Base-by-base conservation (phyloP, 2,888 invertebrate genomes). In the Oscheius sp. region DNA sequence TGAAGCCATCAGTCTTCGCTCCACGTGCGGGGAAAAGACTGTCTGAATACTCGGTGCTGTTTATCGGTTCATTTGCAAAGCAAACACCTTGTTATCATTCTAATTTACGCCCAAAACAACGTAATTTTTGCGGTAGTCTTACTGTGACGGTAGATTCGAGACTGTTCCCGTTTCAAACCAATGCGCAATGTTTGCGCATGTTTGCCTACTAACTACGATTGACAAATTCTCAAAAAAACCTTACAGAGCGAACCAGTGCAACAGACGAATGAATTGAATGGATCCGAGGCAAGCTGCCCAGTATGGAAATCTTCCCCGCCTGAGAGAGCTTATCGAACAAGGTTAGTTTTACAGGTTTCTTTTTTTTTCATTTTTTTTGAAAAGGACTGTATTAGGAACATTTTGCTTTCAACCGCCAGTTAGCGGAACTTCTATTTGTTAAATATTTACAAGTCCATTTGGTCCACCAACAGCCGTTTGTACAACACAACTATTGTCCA, bases 211-310 rank as follows among this genome's bases (percentile, higher is more conserved):
- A 35, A 35, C 35, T 35, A 35, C 35, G 35, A 9, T 9, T 35
- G 35, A 35, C 9, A 35, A 35, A 35, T 35, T 35, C 35, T 35
- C 35, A 35, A 35, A 35, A 35, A 35, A 35, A 9, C 9, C 3
- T 35, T 35, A 35, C 35, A 35, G 35, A 35, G 35, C 9, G 35
- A 35, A 35, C 35, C 35, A 35, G 35, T 35, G 35, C 5, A 6
- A 35, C 9, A 35, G 35, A 27, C 69, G 56, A 35, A 69, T 69
- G 69, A 59, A 53, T 18, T 56, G 25, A 68, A 76, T 82, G 74
- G 95, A 96, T 89, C 95, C 96, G 85, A 94, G 96, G 27, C 94
- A 94, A 91, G 96, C 96, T 12, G 96, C 96, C 27, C 97, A 98
- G 92, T 97, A 96, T 90, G 98, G 98, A 0, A 94, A 95, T 6